Conservation (phyloP, 2,888 invertebrate genomes). For the Euproctis similis region DNA sequence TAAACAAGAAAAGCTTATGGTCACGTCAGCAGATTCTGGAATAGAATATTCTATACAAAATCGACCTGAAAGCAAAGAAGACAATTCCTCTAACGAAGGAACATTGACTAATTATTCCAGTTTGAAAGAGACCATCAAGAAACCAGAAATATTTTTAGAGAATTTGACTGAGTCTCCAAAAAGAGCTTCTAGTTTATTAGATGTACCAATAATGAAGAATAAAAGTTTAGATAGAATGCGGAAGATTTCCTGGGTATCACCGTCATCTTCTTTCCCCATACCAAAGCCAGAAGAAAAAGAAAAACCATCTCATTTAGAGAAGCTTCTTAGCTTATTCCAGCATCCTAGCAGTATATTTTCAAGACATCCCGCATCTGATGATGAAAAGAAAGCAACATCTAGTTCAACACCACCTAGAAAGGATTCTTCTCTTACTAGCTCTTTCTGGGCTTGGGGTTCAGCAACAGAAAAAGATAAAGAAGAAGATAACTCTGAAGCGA, state of each 20-base stretch:
- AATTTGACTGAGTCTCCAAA: conserved; percentile 53
- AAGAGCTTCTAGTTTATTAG: conserved; percentile 55
- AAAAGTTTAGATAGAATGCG: conserved; percentile 64
- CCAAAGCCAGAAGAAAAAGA: conserved; percentile 58
- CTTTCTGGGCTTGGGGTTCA: conserved; percentile 70
- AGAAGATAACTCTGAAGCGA: conserved; percentile 56
- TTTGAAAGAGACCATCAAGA: conserved; percentile 48
- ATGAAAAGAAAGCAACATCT: conserved; percentile 56
- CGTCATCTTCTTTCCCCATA: conserved; percentile 57
- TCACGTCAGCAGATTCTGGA: conserved; percentile 67
- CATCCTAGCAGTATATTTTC: conserved; percentile 78
- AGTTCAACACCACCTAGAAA: conserved; percentile 64
- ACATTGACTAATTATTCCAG: conserved; percentile 67
- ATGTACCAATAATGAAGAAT: conserved; percentile 61
- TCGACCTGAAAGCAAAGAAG: conserved; percentile 53
- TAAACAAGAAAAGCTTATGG: conserved; percentile 56
- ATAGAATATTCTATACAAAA: conserved; percentile 65
- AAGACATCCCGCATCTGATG: conserved; percentile 51
- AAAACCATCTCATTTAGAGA: conserved; percentile 78
- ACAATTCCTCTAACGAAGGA: conserved; percentile 66
- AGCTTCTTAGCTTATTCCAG: conserved; percentile 79
- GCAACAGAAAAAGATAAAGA: conserved; percentile 51
- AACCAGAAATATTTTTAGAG: conserved; percentile 38
- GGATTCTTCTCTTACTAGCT: conserved; percentile 58
- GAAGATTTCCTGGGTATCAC: conserved; percentile 78